phyloP scores from a whole-genome alignment of 2,797 vertebrate genomes.

The Chiloscyllium punctatum region DNA sequence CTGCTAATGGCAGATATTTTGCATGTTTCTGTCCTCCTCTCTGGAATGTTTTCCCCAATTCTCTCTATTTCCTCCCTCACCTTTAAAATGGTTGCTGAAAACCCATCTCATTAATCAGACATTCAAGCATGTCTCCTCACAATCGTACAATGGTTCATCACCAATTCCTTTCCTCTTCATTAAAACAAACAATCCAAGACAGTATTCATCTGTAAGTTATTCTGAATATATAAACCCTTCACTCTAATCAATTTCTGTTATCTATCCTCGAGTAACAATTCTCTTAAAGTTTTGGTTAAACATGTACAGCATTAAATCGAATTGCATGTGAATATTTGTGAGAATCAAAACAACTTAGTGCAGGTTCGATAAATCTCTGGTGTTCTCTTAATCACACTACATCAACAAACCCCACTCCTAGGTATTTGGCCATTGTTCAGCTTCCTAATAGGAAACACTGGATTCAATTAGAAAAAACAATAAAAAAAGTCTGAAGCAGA shows the following conservation, averaged over 20 bases:
- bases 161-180: not conserved
- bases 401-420: not conserved
- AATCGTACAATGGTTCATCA: not conserved
- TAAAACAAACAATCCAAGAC: not conserved
- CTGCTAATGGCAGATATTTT: not conserved
- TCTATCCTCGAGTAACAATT: not conserved
- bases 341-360: not conserved
- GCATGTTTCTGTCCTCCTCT: not conserved
- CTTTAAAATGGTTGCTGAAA: not conserved
- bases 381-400: not conserved
- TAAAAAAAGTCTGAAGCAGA: constrained; percentile 1
- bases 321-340: not conserved
- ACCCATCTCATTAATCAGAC: not conserved
- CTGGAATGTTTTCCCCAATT: not conserved
- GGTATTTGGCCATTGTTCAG: not conserved
- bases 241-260: not conserved
- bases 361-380: not conserved
- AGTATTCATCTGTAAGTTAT: no score
- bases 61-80: not conserved
- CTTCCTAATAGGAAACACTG: constrained; percentile 20
- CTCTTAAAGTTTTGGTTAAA: not conserved
- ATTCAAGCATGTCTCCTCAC: not conserved
- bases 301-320: not conserved
- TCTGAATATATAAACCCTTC: not conserved
- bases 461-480: not conserved